Percentiles rank a stretch among this genome's conserved stretches.
Evolutionary conservation across 2,888 invertebrate species (phyloP).

Genomic region (Pterobdella sp.): DNA sequence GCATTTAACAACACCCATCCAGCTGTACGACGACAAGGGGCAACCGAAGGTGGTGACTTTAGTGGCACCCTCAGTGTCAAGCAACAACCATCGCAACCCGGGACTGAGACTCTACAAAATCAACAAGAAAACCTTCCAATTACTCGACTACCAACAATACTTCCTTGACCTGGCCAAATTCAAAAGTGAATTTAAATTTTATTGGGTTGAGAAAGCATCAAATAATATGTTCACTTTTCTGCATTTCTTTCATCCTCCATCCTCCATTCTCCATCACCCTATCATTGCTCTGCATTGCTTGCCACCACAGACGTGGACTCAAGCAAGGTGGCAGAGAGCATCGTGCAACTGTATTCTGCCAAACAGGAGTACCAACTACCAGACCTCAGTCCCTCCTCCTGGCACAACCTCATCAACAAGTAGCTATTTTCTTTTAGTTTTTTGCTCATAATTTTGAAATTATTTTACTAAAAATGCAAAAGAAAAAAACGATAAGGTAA

Average conservation of each 20-base stretch:
- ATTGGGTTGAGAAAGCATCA: no score
- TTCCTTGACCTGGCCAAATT: conserved; percentile 33
- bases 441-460: no score
- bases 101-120: conserved; percentile 35
- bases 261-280: no score
- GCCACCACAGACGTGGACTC: neutral
- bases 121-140: conserved; percentile 36
- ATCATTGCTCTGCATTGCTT: neutral
- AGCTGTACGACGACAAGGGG: conserved; percentile 27
- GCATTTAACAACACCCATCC: no score
- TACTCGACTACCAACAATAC: conserved; percentile 40
- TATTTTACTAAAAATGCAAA: no score
- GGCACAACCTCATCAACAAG: conserved; percentile 30
- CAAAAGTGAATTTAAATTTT: conserved; percentile 4
- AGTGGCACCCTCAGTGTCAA: conserved; percentile 30
- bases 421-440: no score
- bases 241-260: no score
- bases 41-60: conserved; percentile 22
- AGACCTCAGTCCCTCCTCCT: conserved; percentile 31
- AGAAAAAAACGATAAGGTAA: no score
- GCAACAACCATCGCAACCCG: conserved; percentile 30
- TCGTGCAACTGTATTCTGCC: conserved; percentile 25
- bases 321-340: conserved; percentile 9
- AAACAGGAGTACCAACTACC: conserved; percentile 28
- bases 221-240: no score